A percentile compares a stretch with the other conserved stretches of the same genome.
phyloP scores from a whole-genome alignment of 2,888 invertebrate species.

The Drosophila atripex region DNA sequence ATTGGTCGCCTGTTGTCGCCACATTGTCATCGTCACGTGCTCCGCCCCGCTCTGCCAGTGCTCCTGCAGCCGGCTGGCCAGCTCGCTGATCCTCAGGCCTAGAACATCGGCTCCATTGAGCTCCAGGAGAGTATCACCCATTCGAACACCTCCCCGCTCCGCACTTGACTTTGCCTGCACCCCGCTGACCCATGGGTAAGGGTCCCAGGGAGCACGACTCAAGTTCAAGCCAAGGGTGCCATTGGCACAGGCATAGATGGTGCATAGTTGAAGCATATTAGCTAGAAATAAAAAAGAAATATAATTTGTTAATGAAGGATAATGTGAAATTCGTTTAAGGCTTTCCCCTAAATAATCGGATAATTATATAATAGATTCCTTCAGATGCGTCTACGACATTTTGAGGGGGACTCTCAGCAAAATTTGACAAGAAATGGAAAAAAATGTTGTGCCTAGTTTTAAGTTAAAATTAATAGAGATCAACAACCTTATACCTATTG shows the following conservation, averaged over 20 bases:
- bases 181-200: slow-evolving; percentile 90
- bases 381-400: too few relatives aligned
- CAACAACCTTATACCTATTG: too few relatives aligned
- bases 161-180: slow-evolving; percentile 87
- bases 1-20: slow-evolving; percentile 77
- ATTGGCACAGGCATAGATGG: slow-evolving; percentile 83
- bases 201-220: slow-evolving; percentile 91
- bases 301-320: too few relatives aligned
- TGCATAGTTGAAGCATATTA: slow-evolving; percentile 81
- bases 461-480: too few relatives aligned
- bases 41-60: slow-evolving; percentile 81
- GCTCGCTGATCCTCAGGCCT: slow-evolving; percentile 82
- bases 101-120: slow-evolving; percentile 83
- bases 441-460: too few relatives aligned
- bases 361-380: too few relatives aligned
- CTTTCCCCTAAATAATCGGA: too few relatives aligned
- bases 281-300: too few relatives aligned
- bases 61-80: slow-evolving; percentile 79
- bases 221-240: slow-evolving; percentile 89
- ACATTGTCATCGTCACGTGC: slow-evolving; percentile 80
- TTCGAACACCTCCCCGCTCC: slow-evolving; percentile 86
- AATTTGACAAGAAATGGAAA: too few relatives aligned
- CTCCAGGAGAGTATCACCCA: slow-evolving; percentile 89
- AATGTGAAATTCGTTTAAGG: too few relatives aligned
- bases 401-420: too few relatives aligned